phyloP scores from a whole-genome alignment of 92 coral and sea anemone genomes.

The Epizoanthus scotinus region DNA sequence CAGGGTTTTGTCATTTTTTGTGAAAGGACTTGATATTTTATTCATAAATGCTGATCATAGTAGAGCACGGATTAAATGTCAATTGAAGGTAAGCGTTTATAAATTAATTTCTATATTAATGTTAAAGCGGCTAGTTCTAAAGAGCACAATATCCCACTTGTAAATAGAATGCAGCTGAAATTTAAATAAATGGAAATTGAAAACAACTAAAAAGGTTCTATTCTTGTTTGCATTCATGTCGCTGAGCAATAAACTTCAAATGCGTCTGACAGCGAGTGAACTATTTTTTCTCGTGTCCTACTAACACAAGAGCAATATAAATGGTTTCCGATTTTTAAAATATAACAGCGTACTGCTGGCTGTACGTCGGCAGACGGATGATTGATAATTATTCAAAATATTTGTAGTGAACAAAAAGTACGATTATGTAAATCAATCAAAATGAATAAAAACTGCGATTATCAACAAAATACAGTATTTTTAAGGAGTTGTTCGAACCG shows the following conservation, averaged over 20 bases:
- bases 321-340: too few relatives aligned
- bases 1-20: too few relatives aligned
- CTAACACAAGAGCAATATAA: too few relatives aligned
- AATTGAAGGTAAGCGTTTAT: not conserved
- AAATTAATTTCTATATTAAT: slow-evolving; percentile 4
- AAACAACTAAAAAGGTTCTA: not conserved
- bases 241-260: not conserved
- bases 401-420: too few relatives aligned
- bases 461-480: too few relatives aligned
- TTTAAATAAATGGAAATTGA: slow-evolving; percentile 6
- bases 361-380: too few relatives aligned
- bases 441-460: too few relatives aligned
- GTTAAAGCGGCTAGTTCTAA: not conserved
- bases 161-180: slow-evolving; percentile 14
- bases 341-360: too few relatives aligned
- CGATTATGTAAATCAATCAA: too few relatives aligned
- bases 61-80: not conserved
- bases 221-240: slow-evolving; percentile 1
- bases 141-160: not conserved
- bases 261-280: not conserved
- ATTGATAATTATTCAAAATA: too few relatives aligned
- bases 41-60: not conserved
- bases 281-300: not conserved
- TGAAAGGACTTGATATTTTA: too few relatives aligned
- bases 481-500: too few relatives aligned